Base-by-base conservation (phyloP, 2,888 invertebrate species). In the Cabera pusaria region DNA sequence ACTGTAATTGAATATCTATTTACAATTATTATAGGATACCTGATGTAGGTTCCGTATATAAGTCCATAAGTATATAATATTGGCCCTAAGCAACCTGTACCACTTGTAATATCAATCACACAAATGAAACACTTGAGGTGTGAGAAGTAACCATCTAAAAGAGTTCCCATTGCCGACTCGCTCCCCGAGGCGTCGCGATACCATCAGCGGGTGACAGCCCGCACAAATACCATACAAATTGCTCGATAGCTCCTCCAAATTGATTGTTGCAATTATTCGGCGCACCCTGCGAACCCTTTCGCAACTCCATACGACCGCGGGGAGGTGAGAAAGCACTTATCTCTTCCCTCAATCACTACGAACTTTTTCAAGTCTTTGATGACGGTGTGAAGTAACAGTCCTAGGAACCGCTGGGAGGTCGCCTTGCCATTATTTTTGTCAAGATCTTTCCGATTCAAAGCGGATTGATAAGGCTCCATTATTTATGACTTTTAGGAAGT, bases 201-300 rank as follows among this genome's bases (percentile, higher is more conserved):
- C 69, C 74, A 87, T 85, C 87, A 78, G 76, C 82, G 80, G 83
- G 81, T 79, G 83, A 83, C 86, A 84, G 76, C 87, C 88, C 87
- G 87, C 87, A 88, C 87, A 85, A 85, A 86, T 80, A 85, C 83
- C 84, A 80, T 85, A 88, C 86, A 86, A 88, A 86, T 86, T 83
- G 79, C 65, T 85, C 88, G 85, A 87, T 86, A 65, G 77, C 83
- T 86, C 79, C 83, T 86, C 70, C 69, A 80, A 73, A 85, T 83
- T 84, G 84, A 88, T 87, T 88, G 87, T 88, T 83, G 87, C 87
- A 86, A 87, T 88, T 86, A 85, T 86, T 86, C 77, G 72, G 72
- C 74, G 77, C 84, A 83, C 85, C 87, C 86, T 86, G 72, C 75
- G 77, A 85, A 84, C 85, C 87, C 86, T 86, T 87, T 83, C 76